These are phyloP conservation scores for Melanaphis sacchari DNA, from an alignment of 1,140 invertebrate species.

Conservation along the genomic window DNA sequence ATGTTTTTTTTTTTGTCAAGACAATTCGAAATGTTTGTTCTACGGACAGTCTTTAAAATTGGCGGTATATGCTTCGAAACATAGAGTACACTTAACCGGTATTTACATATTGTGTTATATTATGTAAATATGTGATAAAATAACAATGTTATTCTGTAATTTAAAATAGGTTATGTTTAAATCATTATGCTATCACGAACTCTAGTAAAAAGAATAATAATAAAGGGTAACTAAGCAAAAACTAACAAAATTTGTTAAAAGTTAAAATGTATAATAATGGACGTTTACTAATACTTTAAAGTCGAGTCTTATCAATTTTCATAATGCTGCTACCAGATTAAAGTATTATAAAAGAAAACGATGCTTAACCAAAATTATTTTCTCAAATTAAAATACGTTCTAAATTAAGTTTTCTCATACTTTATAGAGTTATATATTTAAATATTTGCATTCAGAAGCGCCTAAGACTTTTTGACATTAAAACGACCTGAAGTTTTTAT, in stretches of 20 bases:
- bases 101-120: background rate
- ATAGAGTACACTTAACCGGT: no score
- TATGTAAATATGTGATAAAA: background rate
- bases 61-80: no score
- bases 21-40: no score
- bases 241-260: background rate
- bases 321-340: background rate
- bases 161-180: background rate
- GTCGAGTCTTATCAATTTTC: slow-evolving; percentile 7
- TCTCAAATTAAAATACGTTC: background rate
- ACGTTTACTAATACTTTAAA: background rate
- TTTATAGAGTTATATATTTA: background rate
- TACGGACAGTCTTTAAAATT: no score
- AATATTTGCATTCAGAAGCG: background rate
- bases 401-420: background rate
- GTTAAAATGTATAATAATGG: background rate
- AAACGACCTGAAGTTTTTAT: slow-evolving; percentile 14
- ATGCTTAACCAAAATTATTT: background rate
- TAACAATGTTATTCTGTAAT: background rate
- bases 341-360: background rate
- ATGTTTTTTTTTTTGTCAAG: no score
- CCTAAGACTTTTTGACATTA: background rate
- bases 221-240: background rate
- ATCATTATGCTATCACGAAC: background rate
- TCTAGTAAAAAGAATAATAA: background rate